A percentile compares a stretch with the other conserved stretches of the same genome.
phyloP scores from a whole-genome alignment of 2,797 vertebrate species.

The Malurus leucopterus region DNA sequence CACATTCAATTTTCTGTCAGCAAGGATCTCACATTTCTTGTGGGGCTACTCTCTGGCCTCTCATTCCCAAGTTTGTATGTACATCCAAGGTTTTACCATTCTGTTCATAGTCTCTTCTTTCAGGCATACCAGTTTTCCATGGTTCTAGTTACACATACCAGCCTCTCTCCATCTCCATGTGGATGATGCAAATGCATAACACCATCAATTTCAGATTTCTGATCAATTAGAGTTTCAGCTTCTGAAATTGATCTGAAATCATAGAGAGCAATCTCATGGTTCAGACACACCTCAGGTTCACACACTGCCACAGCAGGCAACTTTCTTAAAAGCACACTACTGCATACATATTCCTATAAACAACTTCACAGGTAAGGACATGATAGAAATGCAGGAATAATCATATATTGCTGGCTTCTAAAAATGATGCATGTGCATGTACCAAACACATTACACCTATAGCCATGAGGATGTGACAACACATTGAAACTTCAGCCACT shows the following conservation, averaged over 20 bases:
- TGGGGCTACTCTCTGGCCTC: not conserved
- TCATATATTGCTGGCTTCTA: not conserved
- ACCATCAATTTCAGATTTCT: not conserved
- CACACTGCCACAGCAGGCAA: not conserved
- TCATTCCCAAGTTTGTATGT: not conserved
- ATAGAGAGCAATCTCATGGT: not conserved
- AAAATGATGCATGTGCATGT: not conserved
- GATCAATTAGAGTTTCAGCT: not conserved
- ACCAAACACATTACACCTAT: not conserved
- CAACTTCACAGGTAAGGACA: not conserved
- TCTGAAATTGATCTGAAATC: not conserved
- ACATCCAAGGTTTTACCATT: not conserved
- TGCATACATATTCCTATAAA: not conserved
- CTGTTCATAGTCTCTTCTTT: not conserved
- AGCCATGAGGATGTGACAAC: not conserved
- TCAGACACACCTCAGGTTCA: not conserved
- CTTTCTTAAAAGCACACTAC: not conserved
- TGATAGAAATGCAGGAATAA: not conserved
- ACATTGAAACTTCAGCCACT: not conserved
- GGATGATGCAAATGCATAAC: not conserved
- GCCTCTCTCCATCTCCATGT: not conserved
- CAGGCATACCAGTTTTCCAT: not conserved
- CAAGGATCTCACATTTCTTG: not conserved
- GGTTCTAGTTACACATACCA: not conserved
- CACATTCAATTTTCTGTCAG: accelerated